Percentiles rank a stretch among this genome's conserved stretches.
These are phyloP conservation scores for Cromileptes altivelis DNA, from an alignment of 2,113 vertebrate genomes.

Conservation along the genomic window DNA sequence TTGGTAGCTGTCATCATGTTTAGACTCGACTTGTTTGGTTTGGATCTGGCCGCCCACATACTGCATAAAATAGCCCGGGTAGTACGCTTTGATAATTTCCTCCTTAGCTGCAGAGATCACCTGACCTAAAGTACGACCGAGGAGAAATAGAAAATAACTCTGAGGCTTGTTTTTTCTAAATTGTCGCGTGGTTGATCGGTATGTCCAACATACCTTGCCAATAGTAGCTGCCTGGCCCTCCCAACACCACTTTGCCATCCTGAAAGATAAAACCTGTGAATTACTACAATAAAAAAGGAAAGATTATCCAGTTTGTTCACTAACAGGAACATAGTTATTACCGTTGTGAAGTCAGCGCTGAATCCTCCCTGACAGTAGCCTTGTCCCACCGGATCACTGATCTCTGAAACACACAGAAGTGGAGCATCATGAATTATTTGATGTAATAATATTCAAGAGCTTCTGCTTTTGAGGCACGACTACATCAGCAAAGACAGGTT, in stretches of 20 bases:
- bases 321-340: conserved; percentile 57
- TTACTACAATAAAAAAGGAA: conserved; percentile 30
- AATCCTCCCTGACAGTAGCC: conserved; percentile 95
- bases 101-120: conserved; percentile 90
- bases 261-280: conserved; percentile 68
- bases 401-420: conserved; percentile 78
- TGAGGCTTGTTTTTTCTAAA: not conserved
- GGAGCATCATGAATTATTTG: not conserved
- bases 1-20: conserved; percentile 91
- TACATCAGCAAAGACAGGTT: not conserved
- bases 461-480: not conserved
- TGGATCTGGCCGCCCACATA: conserved; percentile 87
- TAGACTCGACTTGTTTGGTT: conserved; percentile 84
- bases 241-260: conserved; percentile 91
- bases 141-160: not conserved
- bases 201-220: conserved; percentile 89
- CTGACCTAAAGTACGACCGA: conserved; percentile 84
- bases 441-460: not conserved
- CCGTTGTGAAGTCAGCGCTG: conserved; percentile 93
- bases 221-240: conserved; percentile 92
- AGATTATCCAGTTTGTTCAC: not conserved
- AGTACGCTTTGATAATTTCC: conserved; percentile 87
- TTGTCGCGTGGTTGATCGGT: not conserved
- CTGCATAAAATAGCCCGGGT: conserved; percentile 89
- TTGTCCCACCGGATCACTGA: conserved; percentile 81